Evolutionary conservation across 1,140 invertebrate genomes (phyloP).

Genomic region (Sesamia nonagrioides): DNA sequence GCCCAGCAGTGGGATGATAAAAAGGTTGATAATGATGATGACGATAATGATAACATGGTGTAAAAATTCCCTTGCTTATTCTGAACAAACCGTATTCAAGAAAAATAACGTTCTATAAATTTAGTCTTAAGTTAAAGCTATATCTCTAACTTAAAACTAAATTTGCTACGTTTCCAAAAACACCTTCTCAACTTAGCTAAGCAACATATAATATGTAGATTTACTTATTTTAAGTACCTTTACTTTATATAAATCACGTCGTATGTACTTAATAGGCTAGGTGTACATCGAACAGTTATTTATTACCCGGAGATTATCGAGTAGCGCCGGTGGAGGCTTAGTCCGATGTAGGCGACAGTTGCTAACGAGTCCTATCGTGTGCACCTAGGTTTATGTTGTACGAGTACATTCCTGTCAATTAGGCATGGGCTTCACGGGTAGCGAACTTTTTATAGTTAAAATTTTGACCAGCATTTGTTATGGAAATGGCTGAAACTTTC

Average conservation of each 20-base stretch:
- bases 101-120: too few species aligned
- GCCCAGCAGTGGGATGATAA: too few species aligned
- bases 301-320: slow-evolving; percentile 27
- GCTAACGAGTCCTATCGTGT: neutral
- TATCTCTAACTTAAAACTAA: neutral
- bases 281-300: slow-evolving; percentile 37
- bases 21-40: too few species aligned
- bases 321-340: slow-evolving; percentile 17
- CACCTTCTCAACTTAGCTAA: neutral
- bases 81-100: too few species aligned
- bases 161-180: neutral
- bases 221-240: neutral
- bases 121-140: too few species aligned
- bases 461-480: too few species aligned
- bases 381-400: neutral
- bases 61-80: too few species aligned
- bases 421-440: neutral
- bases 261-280: slow-evolving; percentile 1
- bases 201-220: neutral
- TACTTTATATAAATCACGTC: slow-evolving; percentile 19
- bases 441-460: neutral
- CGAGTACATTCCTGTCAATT: slow-evolving; percentile 6
- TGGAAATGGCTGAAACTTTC: too few species aligned
- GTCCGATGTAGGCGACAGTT: slow-evolving; percentile 13
- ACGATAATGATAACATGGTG: too few species aligned